Evolutionary conservation across 1,140 invertebrate species (phyloP), one percentile per base, ranked within the genome.

Genomic region (Bombus superbus): DNA sequence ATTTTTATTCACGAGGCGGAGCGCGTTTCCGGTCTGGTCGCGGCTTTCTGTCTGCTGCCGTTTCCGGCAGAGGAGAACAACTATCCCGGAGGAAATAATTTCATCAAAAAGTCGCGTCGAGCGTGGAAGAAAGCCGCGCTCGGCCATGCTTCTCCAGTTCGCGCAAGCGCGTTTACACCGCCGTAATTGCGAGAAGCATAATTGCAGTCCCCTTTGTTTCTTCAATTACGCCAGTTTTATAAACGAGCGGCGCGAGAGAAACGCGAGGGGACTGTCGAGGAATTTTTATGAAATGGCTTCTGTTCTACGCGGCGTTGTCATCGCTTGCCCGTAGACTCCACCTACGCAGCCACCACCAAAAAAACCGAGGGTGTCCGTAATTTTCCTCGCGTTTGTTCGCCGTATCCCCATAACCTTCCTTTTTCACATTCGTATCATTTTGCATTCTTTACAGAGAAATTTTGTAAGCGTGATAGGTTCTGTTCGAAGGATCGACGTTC

Each of bases 181-280:
- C 74, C 77, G 89, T 92, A 93, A 94, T 94, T 94, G 91, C 87
- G 81, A 73, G 79, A 73, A 79, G 80, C 77, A 86, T 93, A 93
- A 93, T 93, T 93, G 92, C 91, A 91, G 91, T 82, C 91, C 92
- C 92, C 92, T 94, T 94, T 94, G 92, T 94, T 94, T 92, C 92
- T 93, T 93, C 92, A 94, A 94, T 94, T 94, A 94, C 86, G 87
- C 87, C 57, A 35, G 88, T 92, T 62, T 92, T 92, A 93, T 90
- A 92, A 91, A 57, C 62, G 68, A 83, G 78, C 11, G 77, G 68
- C 42, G 53, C 44, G 44, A 76, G 81, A 47, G 44, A 73, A 72
- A 85, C 77, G 44, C 59, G 68, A 76, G 69, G 78, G 71, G 62
- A 62, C 59, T n/a, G 35, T 75, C 62, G 79, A 76, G 72, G 88